These are phyloP conservation scores for Crenuchus spilurus DNA, from an alignment of 2,797 vertebrate genomes.

Conservation along the genomic window DNA sequence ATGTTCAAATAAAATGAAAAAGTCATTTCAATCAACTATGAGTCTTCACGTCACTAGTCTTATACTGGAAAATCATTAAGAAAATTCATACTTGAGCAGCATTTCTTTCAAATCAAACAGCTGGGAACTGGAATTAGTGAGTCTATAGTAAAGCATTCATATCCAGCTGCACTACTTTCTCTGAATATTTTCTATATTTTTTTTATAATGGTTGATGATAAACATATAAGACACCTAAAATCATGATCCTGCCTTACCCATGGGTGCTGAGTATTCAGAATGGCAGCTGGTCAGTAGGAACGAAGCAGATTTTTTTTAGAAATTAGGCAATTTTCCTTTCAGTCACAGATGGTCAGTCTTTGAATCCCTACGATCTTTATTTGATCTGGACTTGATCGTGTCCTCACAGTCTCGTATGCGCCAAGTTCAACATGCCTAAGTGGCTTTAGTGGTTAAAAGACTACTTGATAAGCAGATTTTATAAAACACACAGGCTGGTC, in stretches of 20 bases:
- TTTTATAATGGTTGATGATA: background rate
- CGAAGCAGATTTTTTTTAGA: constrained; percentile 17
- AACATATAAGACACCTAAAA: background rate
- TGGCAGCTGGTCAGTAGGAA: constrained; percentile 15
- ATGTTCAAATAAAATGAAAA: no score
- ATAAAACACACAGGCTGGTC: constrained; percentile 6
- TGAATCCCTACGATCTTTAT: constrained; percentile 23
- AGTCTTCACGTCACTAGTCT: no score
- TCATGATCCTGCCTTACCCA: background rate
- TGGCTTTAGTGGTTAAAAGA: constrained; percentile 3
- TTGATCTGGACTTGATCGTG: background rate
- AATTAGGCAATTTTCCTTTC: constrained; percentile 13
- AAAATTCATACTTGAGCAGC: no score
- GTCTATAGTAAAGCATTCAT: background rate
- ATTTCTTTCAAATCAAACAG: no score
- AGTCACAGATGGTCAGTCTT: constrained; percentile 21
- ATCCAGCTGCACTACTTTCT: background rate
- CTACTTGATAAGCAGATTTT: constrained; percentile 16
- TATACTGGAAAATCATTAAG: no score
- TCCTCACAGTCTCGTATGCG: background rate
- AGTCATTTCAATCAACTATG: no score
- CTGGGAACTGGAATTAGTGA: background rate
- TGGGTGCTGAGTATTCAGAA: background rate
- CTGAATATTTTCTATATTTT: background rate
- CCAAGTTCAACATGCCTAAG: background rate